Evolutionary conservation across 2,797 vertebrate genomes (phyloP).

Genomic region (Carcharodon carcharias): DNA sequence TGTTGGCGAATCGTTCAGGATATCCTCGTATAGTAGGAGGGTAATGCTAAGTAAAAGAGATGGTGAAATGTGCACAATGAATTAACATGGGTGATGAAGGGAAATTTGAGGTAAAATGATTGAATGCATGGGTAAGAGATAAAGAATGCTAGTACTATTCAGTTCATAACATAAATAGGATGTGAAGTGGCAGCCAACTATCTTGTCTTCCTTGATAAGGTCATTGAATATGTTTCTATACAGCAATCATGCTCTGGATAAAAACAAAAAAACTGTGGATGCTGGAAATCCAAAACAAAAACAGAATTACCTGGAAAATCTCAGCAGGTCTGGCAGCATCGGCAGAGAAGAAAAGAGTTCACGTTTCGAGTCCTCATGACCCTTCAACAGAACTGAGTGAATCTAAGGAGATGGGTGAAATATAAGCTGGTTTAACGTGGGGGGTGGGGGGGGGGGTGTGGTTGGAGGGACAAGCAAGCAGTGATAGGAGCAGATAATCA

Average conservation of each 20-base stretch:
- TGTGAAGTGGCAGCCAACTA: background rate
- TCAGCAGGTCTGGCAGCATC: too few species aligned
- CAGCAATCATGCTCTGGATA: background rate
- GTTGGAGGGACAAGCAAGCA: too few species aligned
- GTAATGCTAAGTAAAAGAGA: background rate
- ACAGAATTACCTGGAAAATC: too few species aligned
- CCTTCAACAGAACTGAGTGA: too few species aligned
- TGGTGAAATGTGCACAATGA: background rate
- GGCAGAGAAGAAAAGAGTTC: too few species aligned
- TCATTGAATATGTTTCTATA: background rate
- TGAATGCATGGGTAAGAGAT: background rate
- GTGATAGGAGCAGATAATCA: too few species aligned
- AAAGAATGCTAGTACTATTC: background rate
- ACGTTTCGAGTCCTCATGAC: too few species aligned
- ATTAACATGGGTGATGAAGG: background rate
- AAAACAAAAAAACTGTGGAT: too few species aligned
- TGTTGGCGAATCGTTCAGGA: background rate
- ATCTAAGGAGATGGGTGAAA: too few species aligned
- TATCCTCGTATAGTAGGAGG: background rate
- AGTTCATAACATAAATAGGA: background rate
- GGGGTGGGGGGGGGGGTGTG: too few species aligned
- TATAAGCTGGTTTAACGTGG: too few species aligned
- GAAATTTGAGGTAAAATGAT: background rate
- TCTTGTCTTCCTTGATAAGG: background rate
- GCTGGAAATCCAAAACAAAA: too few species aligned